Evolutionary conservation across 1,140 invertebrate species (phyloP).

Genomic region (Solenopsis fugax): DNA sequence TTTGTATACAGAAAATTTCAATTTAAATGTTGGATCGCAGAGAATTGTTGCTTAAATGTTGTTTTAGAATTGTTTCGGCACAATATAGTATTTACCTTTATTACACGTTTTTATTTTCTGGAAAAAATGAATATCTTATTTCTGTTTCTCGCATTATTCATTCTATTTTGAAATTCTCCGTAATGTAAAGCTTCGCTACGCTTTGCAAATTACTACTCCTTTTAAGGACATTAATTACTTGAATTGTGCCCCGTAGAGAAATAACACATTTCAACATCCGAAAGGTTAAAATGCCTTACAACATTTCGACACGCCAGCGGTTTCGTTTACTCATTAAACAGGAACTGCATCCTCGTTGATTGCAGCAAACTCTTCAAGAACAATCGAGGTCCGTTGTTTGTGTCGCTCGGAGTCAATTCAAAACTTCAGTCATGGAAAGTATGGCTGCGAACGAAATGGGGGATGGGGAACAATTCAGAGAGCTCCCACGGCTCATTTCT

Average conservation of each 20-base stretch:
- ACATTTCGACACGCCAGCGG: neutral
- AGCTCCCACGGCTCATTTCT: conserved; percentile 36
- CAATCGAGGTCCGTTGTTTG: conserved; percentile 49
- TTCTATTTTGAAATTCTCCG: neutral
- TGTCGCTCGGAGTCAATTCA: conserved; percentile 31
- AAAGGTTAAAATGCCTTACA: conserved; percentile 1
- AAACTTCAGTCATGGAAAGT: conserved; percentile 51
- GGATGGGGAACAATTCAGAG: neutral
- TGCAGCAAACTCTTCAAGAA: conserved; percentile 30
- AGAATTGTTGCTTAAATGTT: conserved; percentile 14
- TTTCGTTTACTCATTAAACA: conserved; percentile 36
- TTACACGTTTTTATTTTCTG: neutral
- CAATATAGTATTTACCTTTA: neutral
- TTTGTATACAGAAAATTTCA: conserved; percentile 30
- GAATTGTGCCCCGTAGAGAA: neutral
- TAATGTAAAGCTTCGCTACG: neutral
- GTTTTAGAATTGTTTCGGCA: neutral
- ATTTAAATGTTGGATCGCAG: neutral
- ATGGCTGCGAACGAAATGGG: neutral
- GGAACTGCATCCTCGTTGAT: conserved; percentile 19
- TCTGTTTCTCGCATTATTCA: neutral
- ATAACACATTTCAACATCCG: neutral
- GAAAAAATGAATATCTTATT: neutral
- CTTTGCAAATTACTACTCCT: neutral
- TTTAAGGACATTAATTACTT: neutral